Evolutionary conservation across 2,797 vertebrate species (phyloP).

Genomic region (Artibeus lituratus): DNA sequence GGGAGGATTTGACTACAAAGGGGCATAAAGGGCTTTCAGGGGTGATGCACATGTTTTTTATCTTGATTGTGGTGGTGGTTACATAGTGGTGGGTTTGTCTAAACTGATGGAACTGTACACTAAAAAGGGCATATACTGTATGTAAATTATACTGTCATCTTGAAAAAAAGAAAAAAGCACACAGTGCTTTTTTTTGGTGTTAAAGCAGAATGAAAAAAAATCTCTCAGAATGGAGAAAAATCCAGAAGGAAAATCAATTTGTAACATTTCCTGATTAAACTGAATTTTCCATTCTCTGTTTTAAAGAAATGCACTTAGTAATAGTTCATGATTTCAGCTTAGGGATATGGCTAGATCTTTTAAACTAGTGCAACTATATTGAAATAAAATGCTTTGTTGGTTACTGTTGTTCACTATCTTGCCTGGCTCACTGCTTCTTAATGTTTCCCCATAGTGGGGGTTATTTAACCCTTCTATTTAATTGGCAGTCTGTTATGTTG

Average conservation of each 20-base stretch:
- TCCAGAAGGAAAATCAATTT: too few relatives aligned
- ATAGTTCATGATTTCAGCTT: background rate
- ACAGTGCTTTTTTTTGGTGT: background rate
- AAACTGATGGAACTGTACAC: background rate
- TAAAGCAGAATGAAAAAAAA: background rate
- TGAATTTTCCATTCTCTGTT: background rate
- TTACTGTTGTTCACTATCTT: background rate
- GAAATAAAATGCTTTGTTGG: background rate
- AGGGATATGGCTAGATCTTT: background rate
- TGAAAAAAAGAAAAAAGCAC: background rate
- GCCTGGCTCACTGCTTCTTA: background rate
- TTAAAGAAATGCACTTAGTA: background rate
- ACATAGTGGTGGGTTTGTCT: background rate
- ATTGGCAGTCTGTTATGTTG: background rate
- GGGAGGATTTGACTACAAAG: background rate
- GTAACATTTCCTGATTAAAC: too few relatives aligned
- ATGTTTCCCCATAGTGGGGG: background rate
- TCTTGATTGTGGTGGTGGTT: background rate
- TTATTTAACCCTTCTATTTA: background rate
- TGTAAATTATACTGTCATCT: background rate
- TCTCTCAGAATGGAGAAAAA: background rate
- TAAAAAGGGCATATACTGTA: background rate
- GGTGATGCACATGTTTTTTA: background rate
- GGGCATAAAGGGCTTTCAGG: background rate
- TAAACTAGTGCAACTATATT: background rate